Evolutionary conservation across 2,797 vertebrate species (phyloP).

Genomic region (Geotrypetes seraphini): DNA sequence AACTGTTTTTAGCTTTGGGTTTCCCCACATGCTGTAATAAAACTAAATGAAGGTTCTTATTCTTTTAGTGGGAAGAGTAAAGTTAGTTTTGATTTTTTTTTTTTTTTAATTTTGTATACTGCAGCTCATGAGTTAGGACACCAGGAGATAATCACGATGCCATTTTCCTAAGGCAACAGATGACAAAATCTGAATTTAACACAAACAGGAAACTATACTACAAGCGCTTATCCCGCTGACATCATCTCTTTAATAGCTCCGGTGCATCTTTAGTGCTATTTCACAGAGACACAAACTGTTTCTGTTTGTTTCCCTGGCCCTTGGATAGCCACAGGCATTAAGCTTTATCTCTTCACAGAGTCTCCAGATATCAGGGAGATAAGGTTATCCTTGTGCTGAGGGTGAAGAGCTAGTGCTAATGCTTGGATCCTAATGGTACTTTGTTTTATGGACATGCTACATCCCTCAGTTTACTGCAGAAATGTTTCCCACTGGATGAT

Average conservation of each 20-base stretch:
- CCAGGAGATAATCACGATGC: constrained; percentile 24
- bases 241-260: constrained; percentile 48
- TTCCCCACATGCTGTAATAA: constrained; percentile 1
- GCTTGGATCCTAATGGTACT: constrained; percentile 14
- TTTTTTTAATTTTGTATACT: not conserved
- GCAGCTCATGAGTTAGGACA: constrained; percentile 15
- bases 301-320: constrained; percentile 30
- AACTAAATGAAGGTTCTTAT: constrained; percentile 5
- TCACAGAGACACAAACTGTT: constrained; percentile 21
- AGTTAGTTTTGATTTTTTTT: constrained; percentile 9
- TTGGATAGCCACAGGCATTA: constrained; percentile 15
- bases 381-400: constrained; percentile 1
- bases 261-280: constrained; percentile 18
- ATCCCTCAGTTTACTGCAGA: too few relatives aligned
- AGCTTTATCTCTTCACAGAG: constrained; percentile 10
- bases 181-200: constrained; percentile 48
- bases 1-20: not conserved
- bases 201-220: constrained; percentile 57
- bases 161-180: constrained; percentile 48
- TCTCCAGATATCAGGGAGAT: constrained; percentile 8
- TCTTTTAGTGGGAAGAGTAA: constrained; percentile 11
- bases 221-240: constrained; percentile 44
- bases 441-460: constrained; percentile 2
- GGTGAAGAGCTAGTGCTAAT: constrained; percentile 5
- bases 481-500: too few relatives aligned